Evolutionary conservation across 2,113 vertebrate genomes (phyloP), one percentile per base, ranked within the genome.

Genomic region (Lathamus discolor): DNA sequence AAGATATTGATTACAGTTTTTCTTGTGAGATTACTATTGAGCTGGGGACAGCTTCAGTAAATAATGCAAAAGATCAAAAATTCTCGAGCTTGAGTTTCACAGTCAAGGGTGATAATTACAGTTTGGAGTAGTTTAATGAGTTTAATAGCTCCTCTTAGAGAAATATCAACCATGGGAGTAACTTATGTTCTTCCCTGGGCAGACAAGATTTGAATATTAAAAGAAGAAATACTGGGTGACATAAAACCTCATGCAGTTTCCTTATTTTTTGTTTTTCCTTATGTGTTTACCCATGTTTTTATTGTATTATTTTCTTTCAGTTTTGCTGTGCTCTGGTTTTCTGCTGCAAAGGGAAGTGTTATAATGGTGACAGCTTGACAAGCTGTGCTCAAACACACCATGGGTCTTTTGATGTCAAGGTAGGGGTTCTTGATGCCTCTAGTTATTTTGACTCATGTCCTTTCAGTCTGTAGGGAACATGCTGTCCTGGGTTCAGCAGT

Each of bases 1-100:
- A 90, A 89, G 62, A 44, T 95, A 96, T 97, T 80, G 95, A 97
- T 96, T 94, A 66, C 59, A 37, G 7, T 55, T 83, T 93, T 90
- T 69, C 48, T 76, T 93, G 68, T 9, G 23, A 90, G 63, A 89
- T 92, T 96, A 59, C 67, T 93, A 69, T 62, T 86, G 85, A 95
- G 78, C 57, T 37, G 24, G 28, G 41, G 68, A 49, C 64, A 88
- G 67, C 78, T 93, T 88, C 90, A 76, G 77, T 96, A 96, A 94
- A 96, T 92, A 97, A 93, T 54, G 64, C 24, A 24, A 66, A 91
- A 83, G 44, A 80, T 82, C 62, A 88, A 86, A 94, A 84, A 44
- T 85, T 55, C 55, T 91, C 63, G 70, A 44, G 37, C 16, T 87
- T 93, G 86, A 22, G 24, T 72, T 92, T 90, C 83, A 64, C 41